Evolutionary conservation across 2,888 invertebrate species (phyloP).

Genomic region (Cephonodes hylas): DNA sequence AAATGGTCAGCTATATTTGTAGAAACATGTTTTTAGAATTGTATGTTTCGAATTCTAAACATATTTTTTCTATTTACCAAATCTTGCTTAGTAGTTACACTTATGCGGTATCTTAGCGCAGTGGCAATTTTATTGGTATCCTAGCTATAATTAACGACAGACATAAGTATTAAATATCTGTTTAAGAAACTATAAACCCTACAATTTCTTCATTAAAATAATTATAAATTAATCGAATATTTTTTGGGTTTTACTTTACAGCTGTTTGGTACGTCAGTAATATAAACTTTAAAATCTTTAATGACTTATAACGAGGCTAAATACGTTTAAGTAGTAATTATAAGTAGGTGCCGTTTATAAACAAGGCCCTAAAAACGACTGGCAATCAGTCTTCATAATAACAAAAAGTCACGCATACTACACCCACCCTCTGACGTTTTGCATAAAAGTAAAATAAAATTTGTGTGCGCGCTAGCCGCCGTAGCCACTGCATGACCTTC

Average conservation of each 20-base stretch:
- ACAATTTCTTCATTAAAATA: no score
- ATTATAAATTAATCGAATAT: no score
- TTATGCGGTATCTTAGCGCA: neutral
- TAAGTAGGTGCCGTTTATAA: no score
- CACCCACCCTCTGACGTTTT: no score
- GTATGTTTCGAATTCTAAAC: neutral
- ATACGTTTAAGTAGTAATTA: no score
- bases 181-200: neutral
- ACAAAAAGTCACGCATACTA: neutral
- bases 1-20: slow-evolving; percentile 61
- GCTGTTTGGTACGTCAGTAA: no score
- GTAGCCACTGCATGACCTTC: slow-evolving; percentile 60
- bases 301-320: no score
- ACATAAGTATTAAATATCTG: neutral
- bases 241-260: no score
- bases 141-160: neutral
- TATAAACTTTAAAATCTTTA: no score
- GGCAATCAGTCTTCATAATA: neutral
- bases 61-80: neutral
- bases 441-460: slow-evolving; percentile 49
- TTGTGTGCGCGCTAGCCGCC: slow-evolving; percentile 64
- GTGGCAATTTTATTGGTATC: no score
- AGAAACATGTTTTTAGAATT: neutral
- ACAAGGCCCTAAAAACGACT: neutral
- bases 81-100: neutral